phyloP scores from a whole-genome alignment of 2,113 vertebrate species.

The Tetrax tetrax region DNA sequence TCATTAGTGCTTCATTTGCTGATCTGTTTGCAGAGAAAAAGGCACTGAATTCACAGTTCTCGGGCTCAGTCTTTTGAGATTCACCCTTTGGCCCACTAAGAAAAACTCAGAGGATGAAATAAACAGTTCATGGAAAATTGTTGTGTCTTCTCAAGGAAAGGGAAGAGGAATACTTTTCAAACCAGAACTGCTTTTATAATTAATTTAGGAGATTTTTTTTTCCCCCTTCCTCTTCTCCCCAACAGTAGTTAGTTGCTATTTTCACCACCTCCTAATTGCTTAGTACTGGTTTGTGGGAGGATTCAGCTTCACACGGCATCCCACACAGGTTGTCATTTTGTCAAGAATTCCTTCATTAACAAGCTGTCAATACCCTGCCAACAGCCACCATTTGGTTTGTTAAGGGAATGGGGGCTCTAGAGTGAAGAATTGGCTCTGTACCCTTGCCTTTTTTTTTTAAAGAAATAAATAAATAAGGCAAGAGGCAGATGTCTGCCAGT shows the following conservation, averaged over 20 bases:
- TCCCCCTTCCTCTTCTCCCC: background rate
- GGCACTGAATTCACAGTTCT: fast-evolving
- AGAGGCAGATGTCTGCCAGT: constrained; percentile 83
- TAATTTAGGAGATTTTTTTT: constrained; percentile 39
- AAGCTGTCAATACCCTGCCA: constrained; percentile 82
- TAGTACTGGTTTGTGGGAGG: constrained; percentile 68
- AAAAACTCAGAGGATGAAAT: background rate
- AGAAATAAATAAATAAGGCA: constrained; percentile 73
- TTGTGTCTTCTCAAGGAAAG: background rate
- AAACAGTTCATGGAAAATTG: background rate
- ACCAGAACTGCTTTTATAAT: constrained; percentile 24
- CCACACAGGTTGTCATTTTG: constrained; percentile 82
- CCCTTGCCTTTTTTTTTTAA: background rate
- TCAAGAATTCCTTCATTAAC: constrained; percentile 84
- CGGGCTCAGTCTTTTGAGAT: background rate
- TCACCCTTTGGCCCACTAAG: background rate
- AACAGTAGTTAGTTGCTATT: constrained; percentile 72
- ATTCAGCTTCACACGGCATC: constrained; percentile 70
- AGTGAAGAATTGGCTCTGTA: constrained; percentile 76
- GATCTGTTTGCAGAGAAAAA: background rate
- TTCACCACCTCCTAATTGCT: constrained; percentile 76
- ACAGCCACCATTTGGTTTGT: constrained; percentile 81
- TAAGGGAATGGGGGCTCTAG: constrained; percentile 72
- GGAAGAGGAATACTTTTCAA: background rate
- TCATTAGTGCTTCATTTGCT: background rate